Evolutionary conservation across 2,888 invertebrate species (phyloP).

Genomic region (Xanthia icteritia): DNA sequence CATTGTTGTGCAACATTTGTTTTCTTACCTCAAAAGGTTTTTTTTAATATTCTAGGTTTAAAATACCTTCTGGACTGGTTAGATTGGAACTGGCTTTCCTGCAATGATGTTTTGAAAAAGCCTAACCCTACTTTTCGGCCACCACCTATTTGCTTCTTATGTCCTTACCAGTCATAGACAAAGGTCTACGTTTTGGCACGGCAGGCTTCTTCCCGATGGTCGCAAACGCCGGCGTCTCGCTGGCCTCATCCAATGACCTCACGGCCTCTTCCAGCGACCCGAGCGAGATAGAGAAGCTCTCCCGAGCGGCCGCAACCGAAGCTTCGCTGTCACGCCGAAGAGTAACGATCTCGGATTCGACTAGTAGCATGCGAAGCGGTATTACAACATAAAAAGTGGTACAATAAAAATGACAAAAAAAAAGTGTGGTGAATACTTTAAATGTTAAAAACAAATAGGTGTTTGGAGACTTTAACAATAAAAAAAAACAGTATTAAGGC

Average conservation of each 20-base stretch:
- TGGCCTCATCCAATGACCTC: slow-evolving; percentile 84
- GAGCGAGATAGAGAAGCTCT: slow-evolving; percentile 87
- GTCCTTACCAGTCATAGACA: slow-evolving; percentile 91
- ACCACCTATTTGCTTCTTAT: neutral
- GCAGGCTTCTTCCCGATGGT: slow-evolving; percentile 88
- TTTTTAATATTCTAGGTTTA: neutral
- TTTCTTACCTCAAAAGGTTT: neutral
- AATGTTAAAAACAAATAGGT: neutral
- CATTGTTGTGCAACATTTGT: neutral
- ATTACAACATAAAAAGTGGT: slow-evolving; percentile 56
- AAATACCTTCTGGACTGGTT: neutral
- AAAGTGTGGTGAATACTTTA: slow-evolving; percentile 1
- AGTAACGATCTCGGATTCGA: slow-evolving; percentile 89
- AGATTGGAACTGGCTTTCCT: neutral
- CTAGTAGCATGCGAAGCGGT: slow-evolving; percentile 79
- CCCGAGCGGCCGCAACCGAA: slow-evolving; percentile 84
- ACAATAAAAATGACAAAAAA: neutral
- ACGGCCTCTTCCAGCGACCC: slow-evolving; percentile 88
- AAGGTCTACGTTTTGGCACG: slow-evolving; percentile 89
- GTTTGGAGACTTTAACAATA: neutral
- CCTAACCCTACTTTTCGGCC: neutral
- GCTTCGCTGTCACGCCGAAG: slow-evolving; percentile 89
- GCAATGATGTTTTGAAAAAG: neutral
- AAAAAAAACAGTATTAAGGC: slow-evolving; percentile 42
- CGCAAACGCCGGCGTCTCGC: slow-evolving; percentile 84